phyloP scores from a whole-genome alignment of 2,888 invertebrate species.

The Chesias legatella region DNA sequence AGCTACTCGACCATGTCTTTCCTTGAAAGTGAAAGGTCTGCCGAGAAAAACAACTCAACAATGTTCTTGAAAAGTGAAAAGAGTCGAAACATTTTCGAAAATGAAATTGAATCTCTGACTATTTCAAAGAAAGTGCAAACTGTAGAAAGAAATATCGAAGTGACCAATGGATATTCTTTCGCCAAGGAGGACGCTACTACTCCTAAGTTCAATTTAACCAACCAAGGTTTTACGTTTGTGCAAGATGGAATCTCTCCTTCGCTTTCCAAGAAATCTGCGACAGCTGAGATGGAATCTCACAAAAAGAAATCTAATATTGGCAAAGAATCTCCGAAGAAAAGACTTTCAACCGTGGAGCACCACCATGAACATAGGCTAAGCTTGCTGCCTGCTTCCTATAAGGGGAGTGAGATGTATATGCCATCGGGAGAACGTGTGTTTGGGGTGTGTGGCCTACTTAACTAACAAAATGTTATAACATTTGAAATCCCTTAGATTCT shows the following conservation, averaged over 20 bases:
- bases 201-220: constrained; percentile 7
- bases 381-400: constrained; percentile 45
- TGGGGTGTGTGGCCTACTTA: constrained; percentile 56
- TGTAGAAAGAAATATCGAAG: constrained; percentile 21
- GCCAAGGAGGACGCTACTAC: constrained; percentile 6
- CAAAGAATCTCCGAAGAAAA: constrained; percentile 30
- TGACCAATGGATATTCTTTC: constrained; percentile 10
- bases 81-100: constrained; percentile 10
- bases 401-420: constrained; percentile 66
- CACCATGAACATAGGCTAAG: constrained; percentile 48
- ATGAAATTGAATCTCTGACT: constrained; percentile 23
- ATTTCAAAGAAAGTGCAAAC: constrained; percentile 17
- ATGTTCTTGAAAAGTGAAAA: constrained; percentile 7
- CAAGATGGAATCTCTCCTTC: constrained; percentile 2
- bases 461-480: constrained; percentile 4
- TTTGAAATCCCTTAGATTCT: no score
- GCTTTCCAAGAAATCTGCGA: constrained; percentile 1
- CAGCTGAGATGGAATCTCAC: constrained; percentile 16
- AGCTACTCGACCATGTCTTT: background rate
- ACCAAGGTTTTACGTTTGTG: constrained; percentile 7
- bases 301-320: constrained; percentile 23
- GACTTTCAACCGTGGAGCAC: constrained; percentile 42
- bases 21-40: constrained; percentile 1
- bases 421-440: constrained; percentile 63
- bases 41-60: background rate